phyloP scores from a whole-genome alignment of 1,140 invertebrate genomes.

The Stegodyphus dumicola region DNA sequence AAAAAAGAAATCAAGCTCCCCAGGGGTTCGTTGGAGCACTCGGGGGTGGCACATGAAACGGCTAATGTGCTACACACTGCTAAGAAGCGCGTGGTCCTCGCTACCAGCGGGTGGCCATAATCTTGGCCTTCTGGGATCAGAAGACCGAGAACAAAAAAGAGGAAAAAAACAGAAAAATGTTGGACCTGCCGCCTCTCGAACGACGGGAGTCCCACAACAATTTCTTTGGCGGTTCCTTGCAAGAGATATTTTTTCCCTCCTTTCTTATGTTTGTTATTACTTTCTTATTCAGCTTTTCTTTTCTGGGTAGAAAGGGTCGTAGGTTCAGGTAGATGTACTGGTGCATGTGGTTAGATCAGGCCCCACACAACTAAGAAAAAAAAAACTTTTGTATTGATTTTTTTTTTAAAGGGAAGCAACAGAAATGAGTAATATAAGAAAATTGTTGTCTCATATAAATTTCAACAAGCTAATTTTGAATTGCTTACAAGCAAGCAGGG shows the following conservation, averaged over 20 bases:
- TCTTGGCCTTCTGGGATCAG: constrained; percentile 4
- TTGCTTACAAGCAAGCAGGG: too few species aligned
- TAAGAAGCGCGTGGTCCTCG: neutral
- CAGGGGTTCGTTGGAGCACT: neutral
- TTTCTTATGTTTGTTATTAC: neutral
- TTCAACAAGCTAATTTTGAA: too few species aligned
- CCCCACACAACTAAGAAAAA: too few species aligned
- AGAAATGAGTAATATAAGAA: too few species aligned
- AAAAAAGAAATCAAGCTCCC: constrained; percentile 30
- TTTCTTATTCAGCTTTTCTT: neutral
- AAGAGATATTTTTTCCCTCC: neutral
- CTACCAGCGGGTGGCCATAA: neutral
- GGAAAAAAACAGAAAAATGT: constrained; percentile 8
- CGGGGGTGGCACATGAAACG: constrained; percentile 3
- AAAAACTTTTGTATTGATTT: too few species aligned
- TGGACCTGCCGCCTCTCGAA: neutral
- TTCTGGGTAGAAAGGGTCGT: neutral
- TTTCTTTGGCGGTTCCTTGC: constrained; percentile 18
- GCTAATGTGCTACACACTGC: constrained; percentile 23
- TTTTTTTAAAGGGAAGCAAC: too few species aligned
- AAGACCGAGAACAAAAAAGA: constrained; percentile 1
- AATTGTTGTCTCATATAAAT: too few species aligned
- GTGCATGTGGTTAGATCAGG: too few species aligned
- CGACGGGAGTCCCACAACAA: neutral
- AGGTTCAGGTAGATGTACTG: neutral